Percentiles rank a stretch among this genome's conserved stretches.
phyloP scores from a whole-genome alignment of 2,113 vertebrate species.

The Climacteris rufus region DNA sequence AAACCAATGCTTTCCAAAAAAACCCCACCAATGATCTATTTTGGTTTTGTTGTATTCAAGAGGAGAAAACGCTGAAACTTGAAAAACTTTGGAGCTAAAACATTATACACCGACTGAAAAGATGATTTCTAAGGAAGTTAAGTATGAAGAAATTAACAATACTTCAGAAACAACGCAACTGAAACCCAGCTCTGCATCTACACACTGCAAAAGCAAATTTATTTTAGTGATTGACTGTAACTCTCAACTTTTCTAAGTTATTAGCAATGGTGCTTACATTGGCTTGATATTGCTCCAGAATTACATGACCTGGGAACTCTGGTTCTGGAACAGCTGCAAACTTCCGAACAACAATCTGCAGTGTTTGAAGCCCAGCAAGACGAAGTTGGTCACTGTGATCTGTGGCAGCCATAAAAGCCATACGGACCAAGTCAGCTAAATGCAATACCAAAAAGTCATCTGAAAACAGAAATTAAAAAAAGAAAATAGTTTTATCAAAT shows the following conservation, averaged over 20 bases:
- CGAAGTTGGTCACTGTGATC: conserved; percentile 89
- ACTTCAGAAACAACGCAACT: background rate
- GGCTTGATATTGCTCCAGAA: conserved; percentile 96
- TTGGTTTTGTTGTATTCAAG: background rate
- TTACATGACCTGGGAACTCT: conserved; percentile 92
- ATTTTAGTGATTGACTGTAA: background rate
- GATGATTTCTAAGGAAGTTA: background rate
- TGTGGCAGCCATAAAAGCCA: conserved; percentile 97
- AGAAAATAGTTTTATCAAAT: background rate
- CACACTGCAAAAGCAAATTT: background rate
- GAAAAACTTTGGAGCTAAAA: background rate
- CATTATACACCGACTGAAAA: background rate
- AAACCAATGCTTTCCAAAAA: background rate
- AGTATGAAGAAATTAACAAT: background rate
- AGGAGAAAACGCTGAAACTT: background rate
- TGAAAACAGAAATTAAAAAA: conserved; percentile 5
- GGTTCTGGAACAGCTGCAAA: conserved; percentile 87
- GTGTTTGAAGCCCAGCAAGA: conserved; percentile 84
- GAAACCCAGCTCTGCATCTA: background rate
- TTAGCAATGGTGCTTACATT: conserved; percentile 77
- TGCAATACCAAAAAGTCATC: conserved; percentile 91
- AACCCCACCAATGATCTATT: background rate
- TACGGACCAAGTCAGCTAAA: conserved; percentile 89
- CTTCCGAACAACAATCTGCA: conserved; percentile 83
- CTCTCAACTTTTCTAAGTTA: background rate